Evolutionary conservation across 2,797 vertebrate genomes (phyloP).

Genomic region (Pteronotus mesoamericanus): DNA sequence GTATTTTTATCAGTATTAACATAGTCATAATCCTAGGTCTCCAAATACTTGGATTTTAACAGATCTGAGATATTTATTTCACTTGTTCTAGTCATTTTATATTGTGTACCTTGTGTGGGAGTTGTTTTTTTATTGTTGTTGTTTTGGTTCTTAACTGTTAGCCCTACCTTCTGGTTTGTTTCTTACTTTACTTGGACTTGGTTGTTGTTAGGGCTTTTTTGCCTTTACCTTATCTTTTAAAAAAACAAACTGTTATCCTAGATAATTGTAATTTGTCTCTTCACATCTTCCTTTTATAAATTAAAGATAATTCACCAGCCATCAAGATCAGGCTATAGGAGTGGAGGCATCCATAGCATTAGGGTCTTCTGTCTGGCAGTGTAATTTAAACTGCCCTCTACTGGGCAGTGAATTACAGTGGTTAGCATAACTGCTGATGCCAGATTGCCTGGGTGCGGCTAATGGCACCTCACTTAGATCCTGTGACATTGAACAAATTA

Average conservation of each 20-base stretch:
- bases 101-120: neutral
- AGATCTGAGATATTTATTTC: neutral
- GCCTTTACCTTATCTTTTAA: constrained; percentile 11
- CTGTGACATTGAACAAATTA: neutral
- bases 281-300: neutral
- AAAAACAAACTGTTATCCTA: neutral
- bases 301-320: neutral
- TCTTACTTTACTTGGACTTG: neutral
- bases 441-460: neutral
- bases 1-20: neutral
- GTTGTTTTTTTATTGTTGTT: neutral
- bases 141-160: neutral
- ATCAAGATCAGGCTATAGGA: neutral
- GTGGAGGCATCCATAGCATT: too few species aligned
- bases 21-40: neutral
- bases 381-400: neutral
- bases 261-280: neutral
- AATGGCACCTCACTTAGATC: neutral
- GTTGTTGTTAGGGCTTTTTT: constrained; percentile 25
- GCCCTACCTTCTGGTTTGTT: neutral
- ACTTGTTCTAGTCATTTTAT: neutral
- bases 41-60: neutral
- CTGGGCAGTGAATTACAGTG: neutral
- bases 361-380: neutral
- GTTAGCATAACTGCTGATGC: neutral